Evolutionary conservation across 2,113 vertebrate genomes (phyloP).

Genomic region (Pavo muticus): DNA sequence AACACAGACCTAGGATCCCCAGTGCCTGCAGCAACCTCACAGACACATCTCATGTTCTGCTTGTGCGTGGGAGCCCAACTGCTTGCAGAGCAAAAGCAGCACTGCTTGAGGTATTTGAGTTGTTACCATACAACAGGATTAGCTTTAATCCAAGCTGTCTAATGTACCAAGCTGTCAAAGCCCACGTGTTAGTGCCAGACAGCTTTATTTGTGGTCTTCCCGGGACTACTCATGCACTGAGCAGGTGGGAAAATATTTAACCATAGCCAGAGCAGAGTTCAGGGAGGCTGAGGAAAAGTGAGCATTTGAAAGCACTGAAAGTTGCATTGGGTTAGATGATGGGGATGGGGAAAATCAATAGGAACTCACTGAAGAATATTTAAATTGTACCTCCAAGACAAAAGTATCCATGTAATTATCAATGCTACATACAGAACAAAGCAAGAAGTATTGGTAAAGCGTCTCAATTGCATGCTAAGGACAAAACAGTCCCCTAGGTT

Average conservation of each 20-base stretch:
- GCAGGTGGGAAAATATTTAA: neutral
- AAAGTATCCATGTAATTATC: neutral
- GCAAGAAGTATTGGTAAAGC: neutral
- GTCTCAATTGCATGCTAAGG: neutral
- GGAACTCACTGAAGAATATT: neutral
- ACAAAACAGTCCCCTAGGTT: slow-evolving; percentile 8
- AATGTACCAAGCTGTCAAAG: slow-evolving; percentile 19
- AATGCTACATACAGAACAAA: neutral
- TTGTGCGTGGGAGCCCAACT: neutral
- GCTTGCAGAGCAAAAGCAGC: neutral
- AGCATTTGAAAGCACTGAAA: neutral
- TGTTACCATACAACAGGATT: slow-evolving; percentile 45
- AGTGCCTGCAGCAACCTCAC: neutral
- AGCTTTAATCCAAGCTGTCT: slow-evolving; percentile 55
- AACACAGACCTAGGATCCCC: neutral
- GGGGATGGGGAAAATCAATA: neutral
- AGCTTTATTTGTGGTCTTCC: neutral
- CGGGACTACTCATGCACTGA: neutral
- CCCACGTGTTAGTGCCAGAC: neutral
- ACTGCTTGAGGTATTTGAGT: neutral
- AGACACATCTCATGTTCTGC: accelerated
- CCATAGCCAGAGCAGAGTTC: neutral
- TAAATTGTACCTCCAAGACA: neutral
- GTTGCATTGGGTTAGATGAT: neutral
- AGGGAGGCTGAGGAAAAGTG: neutral